Base-by-base conservation (phyloP, 1,140 invertebrate genomes). In the Drosophila malerkotliana region DNA sequence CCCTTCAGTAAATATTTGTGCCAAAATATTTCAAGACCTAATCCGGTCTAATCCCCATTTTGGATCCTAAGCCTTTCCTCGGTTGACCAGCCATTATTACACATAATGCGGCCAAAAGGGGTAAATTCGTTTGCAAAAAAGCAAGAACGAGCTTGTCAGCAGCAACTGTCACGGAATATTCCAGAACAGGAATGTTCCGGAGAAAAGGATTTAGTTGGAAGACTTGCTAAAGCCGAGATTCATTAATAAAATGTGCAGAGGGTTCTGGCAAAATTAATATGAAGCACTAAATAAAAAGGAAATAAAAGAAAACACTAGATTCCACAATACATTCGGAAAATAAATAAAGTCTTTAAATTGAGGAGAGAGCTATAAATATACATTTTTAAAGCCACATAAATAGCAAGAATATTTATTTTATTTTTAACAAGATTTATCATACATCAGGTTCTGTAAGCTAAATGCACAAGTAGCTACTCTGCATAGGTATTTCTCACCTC, bases 21-120 rank as follows among this genome's bases (percentile, higher is more conserved):
- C 71, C 63, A 88, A 87, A 87, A 87, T 87, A 88, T 88, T 83
- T 89, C 79, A 77, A 54, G 18, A 47, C 76, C 81, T 89, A 88
- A 89, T 89, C 83, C 79, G 30, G 51, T 6, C 64, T 83, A 89
- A 88, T 85, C 60, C 62, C 64, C 76, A 77, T 51, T 79, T 75
- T 61, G 66, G 69, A 56, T 77, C 57, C 66, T 63, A 77, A 75
- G 52, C 81, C 66, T 56, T 77, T 49, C 8, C 47, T 67, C 59
- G 73, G 81, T 73, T 80, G 68, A 74, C 75, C 66, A 79, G 26
- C 24, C 59, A 82, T 82, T 75, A 87, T 72, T 66, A 76, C 44
- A 47, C 45, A 62, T 79, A 60, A 74, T 69, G n/a, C 9, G 26
- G 10, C 26, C 3, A 8, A 64, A 64, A 64, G 28, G 66, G 49